Evolutionary conservation across 37 sponge, comb jelly and placozoan species (phyloP).

Genomic region (Crambe crambe): DNA sequence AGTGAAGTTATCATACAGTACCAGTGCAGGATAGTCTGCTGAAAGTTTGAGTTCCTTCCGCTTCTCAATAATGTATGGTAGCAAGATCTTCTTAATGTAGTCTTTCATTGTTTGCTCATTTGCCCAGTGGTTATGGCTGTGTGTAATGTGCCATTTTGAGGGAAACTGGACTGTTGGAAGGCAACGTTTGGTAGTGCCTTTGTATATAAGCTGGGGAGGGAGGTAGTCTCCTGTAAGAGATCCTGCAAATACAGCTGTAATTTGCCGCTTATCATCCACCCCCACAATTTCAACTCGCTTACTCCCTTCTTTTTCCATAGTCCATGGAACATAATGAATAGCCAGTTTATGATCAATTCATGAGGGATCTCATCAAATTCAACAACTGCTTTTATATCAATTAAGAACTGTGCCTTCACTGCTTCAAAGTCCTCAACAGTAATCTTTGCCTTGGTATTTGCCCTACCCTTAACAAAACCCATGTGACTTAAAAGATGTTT

Average conservation of each 20-base stretch:
- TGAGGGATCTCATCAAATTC: too few relatives aligned
- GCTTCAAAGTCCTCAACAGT: conserved; percentile 37
- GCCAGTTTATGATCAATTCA: too few relatives aligned
- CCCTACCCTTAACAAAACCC: conserved; percentile 60
- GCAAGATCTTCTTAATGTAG: conserved; percentile 7
- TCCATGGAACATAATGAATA: conserved; percentile 26
- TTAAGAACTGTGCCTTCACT: conserved; percentile 48
- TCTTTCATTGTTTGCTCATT: too few relatives aligned
- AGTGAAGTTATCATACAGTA: too few relatives aligned
- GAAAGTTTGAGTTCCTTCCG: conserved; percentile 4
- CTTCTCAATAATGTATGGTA: not conserved
- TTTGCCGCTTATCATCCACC: conserved; percentile 39
- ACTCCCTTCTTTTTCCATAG: conserved; percentile 36
- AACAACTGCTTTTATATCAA: conserved; percentile 45
- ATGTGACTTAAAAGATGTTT: conserved; percentile 52
- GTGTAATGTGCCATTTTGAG: conserved; percentile 32
- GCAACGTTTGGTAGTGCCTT: conserved; percentile 29
- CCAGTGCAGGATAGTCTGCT: conserved; percentile 14
- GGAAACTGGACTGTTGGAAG: conserved; percentile 34
- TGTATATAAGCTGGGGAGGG: conserved; percentile 31
- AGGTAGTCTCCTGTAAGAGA: conserved; percentile 28
- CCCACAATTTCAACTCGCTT: too few relatives aligned
- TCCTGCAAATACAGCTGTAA: conserved; percentile 34
- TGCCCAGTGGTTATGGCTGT: conserved; percentile 28
- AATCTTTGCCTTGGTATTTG: conserved; percentile 57